Percentiles rank a stretch among this genome's conserved stretches.
Evolutionary conservation across 2,797 vertebrate genomes (phyloP).

Genomic region (Chromobotia macracanthus): DNA sequence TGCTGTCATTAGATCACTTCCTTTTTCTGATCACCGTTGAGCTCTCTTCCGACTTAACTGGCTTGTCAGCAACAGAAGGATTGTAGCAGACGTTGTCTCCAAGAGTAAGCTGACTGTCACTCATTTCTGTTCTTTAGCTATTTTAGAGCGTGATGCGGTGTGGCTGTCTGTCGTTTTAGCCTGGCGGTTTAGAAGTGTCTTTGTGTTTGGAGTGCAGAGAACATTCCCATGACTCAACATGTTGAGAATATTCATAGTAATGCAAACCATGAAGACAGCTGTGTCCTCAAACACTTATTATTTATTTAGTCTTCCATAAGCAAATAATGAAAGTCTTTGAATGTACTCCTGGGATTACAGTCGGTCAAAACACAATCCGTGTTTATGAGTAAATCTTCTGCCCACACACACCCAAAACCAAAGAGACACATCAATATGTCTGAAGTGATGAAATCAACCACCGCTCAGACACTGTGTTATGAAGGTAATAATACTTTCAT

Average conservation of each 20-base stretch:
- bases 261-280: conserved; percentile 3
- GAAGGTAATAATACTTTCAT: neutral
- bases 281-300: neutral
- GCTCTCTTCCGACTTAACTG: conserved; percentile 2
- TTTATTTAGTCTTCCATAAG: conserved; percentile 11
- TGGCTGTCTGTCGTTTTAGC: neutral
- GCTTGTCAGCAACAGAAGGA: conserved; percentile 2
- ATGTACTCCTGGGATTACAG: conserved; percentile 40
- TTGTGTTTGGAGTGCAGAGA: neutral
- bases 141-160: neutral
- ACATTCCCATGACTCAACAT: neutral
- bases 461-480: neutral
- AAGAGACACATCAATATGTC: neutral
- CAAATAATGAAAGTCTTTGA: conserved; percentile 33
- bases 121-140: neutral
- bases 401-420: neutral
- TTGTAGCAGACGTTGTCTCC: neutral
- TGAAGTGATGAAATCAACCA: neutral
- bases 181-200: neutral
- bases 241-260: neutral
- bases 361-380: conserved; percentile 50
- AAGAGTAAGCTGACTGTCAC: neutral
- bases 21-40: neutral
- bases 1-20: neutral
- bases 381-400: conserved; percentile 10